Percentiles rank a stretch among this genome's conserved stretches.
Evolutionary conservation across 2,888 invertebrate genomes (phyloP).

Genomic region (Meliscaeva auricollis): DNA sequence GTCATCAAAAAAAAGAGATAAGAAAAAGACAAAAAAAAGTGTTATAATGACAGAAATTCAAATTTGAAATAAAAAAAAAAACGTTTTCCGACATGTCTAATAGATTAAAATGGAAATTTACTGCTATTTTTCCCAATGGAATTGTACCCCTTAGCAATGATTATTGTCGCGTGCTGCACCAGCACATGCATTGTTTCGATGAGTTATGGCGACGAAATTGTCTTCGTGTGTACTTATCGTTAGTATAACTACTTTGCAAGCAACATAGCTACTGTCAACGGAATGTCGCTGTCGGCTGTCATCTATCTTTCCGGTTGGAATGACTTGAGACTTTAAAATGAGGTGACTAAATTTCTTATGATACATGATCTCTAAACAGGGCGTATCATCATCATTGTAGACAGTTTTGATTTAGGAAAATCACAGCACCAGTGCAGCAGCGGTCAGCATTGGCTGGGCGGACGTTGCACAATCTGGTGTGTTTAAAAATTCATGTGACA

Average conservation of each 20-base stretch:
- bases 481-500: constrained; percentile 43
- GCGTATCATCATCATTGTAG: constrained; percentile 26
- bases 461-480: constrained; percentile 31
- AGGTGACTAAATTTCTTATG: constrained; percentile 30
- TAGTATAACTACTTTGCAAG: constrained; percentile 22
- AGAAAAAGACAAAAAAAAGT: constrained; percentile 26
- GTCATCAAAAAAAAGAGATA: constrained; percentile 71
- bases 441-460: background rate
- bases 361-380: constrained; percentile 32
- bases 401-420: constrained; percentile 1
- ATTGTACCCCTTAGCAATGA: constrained; percentile 48
- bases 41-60: constrained; percentile 12
- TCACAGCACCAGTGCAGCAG: constrained; percentile 23
- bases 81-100: constrained; percentile 35
- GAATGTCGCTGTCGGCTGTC: constrained; percentile 35
- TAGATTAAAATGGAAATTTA: constrained; percentile 54
- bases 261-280: constrained; percentile 20
- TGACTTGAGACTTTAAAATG: constrained; percentile 16
- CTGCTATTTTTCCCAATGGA: constrained; percentile 52
- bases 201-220: background rate
- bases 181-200: constrained; percentile 10
- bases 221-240: background rate
- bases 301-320: constrained; percentile 42
- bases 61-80: constrained; percentile 15
- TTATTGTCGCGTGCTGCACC: constrained; percentile 56